Evolutionary conservation across 2,888 invertebrate genomes (phyloP), one percentile per base, ranked within the genome.

Genomic region (Dysmachus trigonus): DNA sequence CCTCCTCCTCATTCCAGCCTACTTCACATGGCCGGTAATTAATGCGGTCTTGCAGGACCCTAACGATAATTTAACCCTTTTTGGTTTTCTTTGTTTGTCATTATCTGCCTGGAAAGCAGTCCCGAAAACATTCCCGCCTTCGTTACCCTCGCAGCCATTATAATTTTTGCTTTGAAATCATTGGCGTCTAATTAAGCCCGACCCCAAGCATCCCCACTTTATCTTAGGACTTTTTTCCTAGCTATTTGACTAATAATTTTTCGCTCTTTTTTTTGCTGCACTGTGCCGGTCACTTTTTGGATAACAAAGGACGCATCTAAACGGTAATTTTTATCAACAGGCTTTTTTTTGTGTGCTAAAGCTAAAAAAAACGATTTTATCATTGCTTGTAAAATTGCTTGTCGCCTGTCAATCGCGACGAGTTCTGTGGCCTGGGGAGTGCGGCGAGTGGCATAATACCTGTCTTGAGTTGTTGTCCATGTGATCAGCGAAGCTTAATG

Each of bases 21-120:
- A 91, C 95, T 97, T 93, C 96, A 97, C 93, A 96, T 96, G 95
- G 96, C 96, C 93, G 95, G 95, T 95, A 93, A 91, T 92, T 92
- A 81, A 86, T 72, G 82, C 82, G 81, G 81, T 81, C 81, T 85
- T 85, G 31, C n/a, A 53, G 51, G 76, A 27, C 47, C 53, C 53
- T 76, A 74, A 35, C 47, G 71, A 51, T 30, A 84, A 86, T 62
- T 38, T 71, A 85, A 85, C 85, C 53, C 74, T 84, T 77, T 53
- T 41, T 87, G 84, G 85, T 76, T 88, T 88, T 86, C 76, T 35
- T 72, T 62, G 41, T 41, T 77, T 79, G 72, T 33, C 33, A 82
- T 83, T 82, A 76, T 83, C 82, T 30, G 27, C 41, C 33, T 18
- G 51, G 35, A 85, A 73, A 38, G 71, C 13, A n/a, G 31, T 62